Percentiles rank a stretch among this genome's conserved stretches.
Evolutionary conservation across 2,797 vertebrate species (phyloP).

Genomic region (Podarcis lilfordi): DNA sequence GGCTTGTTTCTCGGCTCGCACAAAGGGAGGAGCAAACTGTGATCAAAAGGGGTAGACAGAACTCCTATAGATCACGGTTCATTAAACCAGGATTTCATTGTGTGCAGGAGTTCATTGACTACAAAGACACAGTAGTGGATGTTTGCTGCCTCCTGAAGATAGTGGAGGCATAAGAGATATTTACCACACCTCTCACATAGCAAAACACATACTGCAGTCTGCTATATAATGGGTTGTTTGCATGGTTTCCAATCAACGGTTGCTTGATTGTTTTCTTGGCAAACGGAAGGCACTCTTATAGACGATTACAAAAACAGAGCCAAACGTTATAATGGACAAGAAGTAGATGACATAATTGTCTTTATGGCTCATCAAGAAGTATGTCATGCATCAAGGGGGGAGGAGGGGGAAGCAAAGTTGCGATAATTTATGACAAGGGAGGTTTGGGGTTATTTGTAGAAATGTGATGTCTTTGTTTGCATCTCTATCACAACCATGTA

Average conservation of each 20-base stretch:
- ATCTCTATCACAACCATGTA: not conserved
- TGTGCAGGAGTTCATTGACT: not conserved
- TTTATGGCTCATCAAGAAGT: conserved; percentile 14
- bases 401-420: not conserved
- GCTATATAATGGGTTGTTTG: conserved; percentile 61
- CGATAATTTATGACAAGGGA: not conserved
- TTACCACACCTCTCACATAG: conserved; percentile 45
- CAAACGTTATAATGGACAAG: conserved; percentile 49
- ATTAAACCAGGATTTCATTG: not conserved
- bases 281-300: conserved; percentile 47
- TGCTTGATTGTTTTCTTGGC: conserved; percentile 56
- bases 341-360: not conserved
- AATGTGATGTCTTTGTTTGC: not conserved
- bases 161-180: conserved; percentile 44
- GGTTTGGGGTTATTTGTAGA: not conserved
- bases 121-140: conserved; percentile 6
- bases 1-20: not conserved
- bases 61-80: not conserved
- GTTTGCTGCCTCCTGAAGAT: conserved; percentile 42
- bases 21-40: not conserved
- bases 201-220: conserved; percentile 35
- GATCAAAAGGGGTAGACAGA: not conserved
- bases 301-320: conserved; percentile 48
- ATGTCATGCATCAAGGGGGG: not conserved
- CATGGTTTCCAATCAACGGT: conserved; percentile 48